Evolutionary conservation across 2,113 vertebrate species (phyloP).

Genomic region (Peromyscus leucopus): DNA sequence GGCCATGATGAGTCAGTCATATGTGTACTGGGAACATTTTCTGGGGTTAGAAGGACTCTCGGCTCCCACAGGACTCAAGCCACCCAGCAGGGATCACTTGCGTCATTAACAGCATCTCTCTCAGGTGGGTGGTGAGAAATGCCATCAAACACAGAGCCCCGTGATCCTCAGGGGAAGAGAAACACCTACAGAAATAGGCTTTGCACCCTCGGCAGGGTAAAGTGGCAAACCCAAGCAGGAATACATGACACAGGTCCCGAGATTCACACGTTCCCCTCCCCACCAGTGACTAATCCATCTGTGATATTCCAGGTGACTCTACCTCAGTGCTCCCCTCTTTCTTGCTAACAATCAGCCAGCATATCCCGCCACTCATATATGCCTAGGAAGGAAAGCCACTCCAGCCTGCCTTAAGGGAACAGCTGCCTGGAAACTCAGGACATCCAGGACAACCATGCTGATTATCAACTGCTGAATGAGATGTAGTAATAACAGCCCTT

Average conservation of each 20-base stretch:
- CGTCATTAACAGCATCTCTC: neutral
- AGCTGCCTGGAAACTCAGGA: neutral
- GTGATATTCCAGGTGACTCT: neutral
- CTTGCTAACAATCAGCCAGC: neutral
- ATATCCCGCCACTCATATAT: accelerated
- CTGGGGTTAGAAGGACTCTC: neutral
- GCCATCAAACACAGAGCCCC: neutral
- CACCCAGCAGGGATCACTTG: accelerated
- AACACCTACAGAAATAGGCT: slow-evolving; percentile 72
- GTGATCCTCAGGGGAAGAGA: neutral
- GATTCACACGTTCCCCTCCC: neutral
- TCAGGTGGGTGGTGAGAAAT: neutral
- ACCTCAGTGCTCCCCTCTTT: neutral
- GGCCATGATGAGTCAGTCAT: accelerated
- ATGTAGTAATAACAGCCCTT: accelerated
- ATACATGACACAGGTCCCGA: neutral
- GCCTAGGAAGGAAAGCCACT: neutral
- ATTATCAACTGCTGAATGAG: accelerated
- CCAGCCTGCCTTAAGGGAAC: neutral
- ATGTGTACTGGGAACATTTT: neutral
- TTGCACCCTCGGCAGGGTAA: neutral
- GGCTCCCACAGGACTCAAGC: neutral
- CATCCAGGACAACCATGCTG: accelerated
- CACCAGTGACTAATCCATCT: neutral
- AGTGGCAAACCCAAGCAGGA: neutral